A percentile compares a stretch with the other conserved stretches of the same genome.
Evolutionary conservation across 2,113 vertebrate genomes (phyloP).

Genomic region (Centropus bengalensis): DNA sequence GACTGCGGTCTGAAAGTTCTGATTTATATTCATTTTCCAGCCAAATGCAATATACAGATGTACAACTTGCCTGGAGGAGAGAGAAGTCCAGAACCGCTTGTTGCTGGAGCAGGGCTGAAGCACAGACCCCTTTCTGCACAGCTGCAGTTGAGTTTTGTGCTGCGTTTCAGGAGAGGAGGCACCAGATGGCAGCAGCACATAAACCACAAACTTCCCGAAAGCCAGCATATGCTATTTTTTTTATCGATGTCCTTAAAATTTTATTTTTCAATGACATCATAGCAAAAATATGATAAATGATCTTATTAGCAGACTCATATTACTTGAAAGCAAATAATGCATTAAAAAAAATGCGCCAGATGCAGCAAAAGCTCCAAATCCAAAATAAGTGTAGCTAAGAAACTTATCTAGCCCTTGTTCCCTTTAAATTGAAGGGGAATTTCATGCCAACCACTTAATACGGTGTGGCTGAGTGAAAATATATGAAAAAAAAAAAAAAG

Average conservation of each 20-base stretch:
- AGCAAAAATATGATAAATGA: background rate
- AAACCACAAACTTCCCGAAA: background rate
- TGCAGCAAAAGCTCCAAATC: background rate
- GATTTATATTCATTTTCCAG: background rate
- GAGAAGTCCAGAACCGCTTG: background rate
- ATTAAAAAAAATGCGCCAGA: background rate
- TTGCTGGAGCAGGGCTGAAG: background rate
- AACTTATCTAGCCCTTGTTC: background rate
- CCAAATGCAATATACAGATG: background rate
- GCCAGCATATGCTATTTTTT: background rate
- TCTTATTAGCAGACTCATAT: background rate
- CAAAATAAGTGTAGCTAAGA: background rate
- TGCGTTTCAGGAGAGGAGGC: background rate
- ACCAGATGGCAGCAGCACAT: constrained; percentile 76
- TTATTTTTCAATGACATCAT: background rate
- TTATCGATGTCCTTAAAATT: background rate
- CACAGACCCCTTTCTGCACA: rapidly evolving
- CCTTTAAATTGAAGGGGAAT: background rate
- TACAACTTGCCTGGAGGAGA: rapidly evolving
- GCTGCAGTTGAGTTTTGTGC: rapidly evolving
- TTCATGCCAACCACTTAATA: background rate
- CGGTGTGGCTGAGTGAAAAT: background rate
- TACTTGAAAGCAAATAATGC: background rate
- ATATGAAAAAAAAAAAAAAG: background rate
- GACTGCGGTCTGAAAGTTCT: background rate